Conservation (phyloP, 2,113 vertebrate species). For the Andinoacara biseriatus region DNA sequence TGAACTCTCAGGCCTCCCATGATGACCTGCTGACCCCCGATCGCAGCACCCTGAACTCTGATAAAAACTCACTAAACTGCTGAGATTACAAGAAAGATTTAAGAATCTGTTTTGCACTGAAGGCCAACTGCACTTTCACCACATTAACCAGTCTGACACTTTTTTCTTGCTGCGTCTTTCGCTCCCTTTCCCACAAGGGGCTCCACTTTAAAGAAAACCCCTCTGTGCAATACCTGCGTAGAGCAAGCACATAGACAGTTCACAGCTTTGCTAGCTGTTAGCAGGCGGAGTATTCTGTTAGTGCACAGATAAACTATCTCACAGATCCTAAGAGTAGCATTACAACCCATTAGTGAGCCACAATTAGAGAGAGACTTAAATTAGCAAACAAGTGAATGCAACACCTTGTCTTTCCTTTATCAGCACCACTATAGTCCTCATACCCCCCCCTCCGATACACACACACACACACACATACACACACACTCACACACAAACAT, state of each 20-base stretch:
- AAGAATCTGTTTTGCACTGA: not conserved
- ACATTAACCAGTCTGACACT: not conserved
- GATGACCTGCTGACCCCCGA: conserved; percentile 54
- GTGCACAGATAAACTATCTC: conserved; percentile 64
- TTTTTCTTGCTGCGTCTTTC: not conserved
- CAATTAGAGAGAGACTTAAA: conserved; percentile 57
- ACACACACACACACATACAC: no score
- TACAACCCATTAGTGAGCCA: conserved; percentile 53
- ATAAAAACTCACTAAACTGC: conserved; percentile 19
- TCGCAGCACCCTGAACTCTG: conserved; percentile 13
- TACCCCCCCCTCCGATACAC: not conserved
- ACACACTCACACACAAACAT: not conserved
- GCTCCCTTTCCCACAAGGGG: not conserved
- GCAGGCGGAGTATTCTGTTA: conserved; percentile 19
- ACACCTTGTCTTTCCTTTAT: conserved; percentile 26
- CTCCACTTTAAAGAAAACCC: not conserved
- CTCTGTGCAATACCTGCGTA: not conserved
- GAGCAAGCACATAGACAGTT: not conserved
- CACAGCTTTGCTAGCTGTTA: not conserved
- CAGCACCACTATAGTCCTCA: conserved; percentile 1
- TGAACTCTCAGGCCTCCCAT: conserved; percentile 51
- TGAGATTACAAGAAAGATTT: not conserved
- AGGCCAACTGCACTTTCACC: not conserved
- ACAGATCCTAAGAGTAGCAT: conserved; percentile 34
- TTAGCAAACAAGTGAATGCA: conserved; percentile 43